Conservation (phyloP, 2,113 vertebrate species). For the Chionomys nivalis region DNA sequence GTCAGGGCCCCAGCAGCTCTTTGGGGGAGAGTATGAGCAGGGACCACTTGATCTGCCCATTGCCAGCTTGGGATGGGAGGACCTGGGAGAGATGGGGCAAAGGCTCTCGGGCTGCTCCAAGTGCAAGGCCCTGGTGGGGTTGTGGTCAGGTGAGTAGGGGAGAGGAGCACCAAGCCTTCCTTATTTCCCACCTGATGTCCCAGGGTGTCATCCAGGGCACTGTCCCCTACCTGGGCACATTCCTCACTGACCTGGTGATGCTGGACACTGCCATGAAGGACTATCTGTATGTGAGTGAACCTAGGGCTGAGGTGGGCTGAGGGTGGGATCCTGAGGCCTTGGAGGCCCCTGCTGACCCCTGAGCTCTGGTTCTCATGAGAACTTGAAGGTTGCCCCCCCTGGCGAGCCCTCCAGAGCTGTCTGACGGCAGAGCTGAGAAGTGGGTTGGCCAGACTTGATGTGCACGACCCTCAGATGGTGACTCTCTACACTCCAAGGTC, state of each 20-base stretch:
- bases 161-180: neutral
- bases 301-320: accelerated
- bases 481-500: neutral
- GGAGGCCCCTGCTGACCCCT: neutral
- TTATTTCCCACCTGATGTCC: neutral
- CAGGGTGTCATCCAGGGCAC: conserved; percentile 98
- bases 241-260: conserved; percentile 98
- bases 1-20: neutral
- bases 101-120: neutral
- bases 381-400: neutral
- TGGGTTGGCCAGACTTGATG: neutral
- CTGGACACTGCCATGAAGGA: conserved; percentile 99
- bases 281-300: conserved; percentile 91
- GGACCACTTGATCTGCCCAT: accelerated
- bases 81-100: accelerated
- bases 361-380: neutral
- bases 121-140: neutral
- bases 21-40: too few relatives aligned
- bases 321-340: accelerated
- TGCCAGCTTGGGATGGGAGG: neutral
- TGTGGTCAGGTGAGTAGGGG: neutral
- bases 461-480: neutral
- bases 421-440: neutral
- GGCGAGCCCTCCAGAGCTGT: neutral
- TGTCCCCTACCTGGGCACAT: conserved; percentile 97